phyloP scores from a whole-genome alignment of 2,797 vertebrate genomes.

The Alfaro cultratus region DNA sequence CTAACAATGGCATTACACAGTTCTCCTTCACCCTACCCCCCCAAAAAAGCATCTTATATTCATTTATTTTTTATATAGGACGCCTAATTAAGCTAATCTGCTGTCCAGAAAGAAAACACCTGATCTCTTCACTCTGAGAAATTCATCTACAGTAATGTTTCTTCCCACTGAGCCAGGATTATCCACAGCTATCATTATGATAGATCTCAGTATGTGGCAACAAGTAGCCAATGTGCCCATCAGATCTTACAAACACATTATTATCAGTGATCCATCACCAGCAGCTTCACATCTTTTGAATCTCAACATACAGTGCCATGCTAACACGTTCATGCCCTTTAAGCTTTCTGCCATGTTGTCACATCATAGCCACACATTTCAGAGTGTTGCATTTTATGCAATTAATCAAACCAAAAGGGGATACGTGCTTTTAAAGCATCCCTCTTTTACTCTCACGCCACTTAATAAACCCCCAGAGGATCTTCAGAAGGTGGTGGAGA shows the following conservation, averaged over 20 bases:
- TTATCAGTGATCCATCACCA: slow-evolving; percentile 42
- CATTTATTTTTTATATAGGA: neutral
- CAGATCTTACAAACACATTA: slow-evolving; percentile 43
- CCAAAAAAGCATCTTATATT: neutral
- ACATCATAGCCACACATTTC: neutral
- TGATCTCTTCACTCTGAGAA: slow-evolving; percentile 16
- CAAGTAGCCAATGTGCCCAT: slow-evolving; percentile 57
- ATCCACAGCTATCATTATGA: slow-evolving; percentile 59
- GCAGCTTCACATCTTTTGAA: slow-evolving; percentile 43
- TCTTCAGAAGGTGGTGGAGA: neutral
- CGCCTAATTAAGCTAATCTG: neutral
- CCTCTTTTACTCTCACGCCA: neutral
- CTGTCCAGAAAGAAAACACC: neutral
- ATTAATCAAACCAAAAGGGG: neutral
- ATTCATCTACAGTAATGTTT: slow-evolving; percentile 68
- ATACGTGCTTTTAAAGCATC: neutral
- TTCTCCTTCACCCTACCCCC: neutral
- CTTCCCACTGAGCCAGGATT: slow-evolving; percentile 49
- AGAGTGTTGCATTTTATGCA: neutral
- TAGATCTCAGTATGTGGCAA: slow-evolving; percentile 49
- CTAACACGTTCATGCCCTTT: neutral
- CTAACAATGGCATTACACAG: neutral
- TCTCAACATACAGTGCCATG: neutral
- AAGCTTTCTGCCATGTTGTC: neutral
- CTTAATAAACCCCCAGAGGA: neutral